Base-by-base conservation (phyloP, 1,140 invertebrate species). In the Drosophila persimilis region DNA sequence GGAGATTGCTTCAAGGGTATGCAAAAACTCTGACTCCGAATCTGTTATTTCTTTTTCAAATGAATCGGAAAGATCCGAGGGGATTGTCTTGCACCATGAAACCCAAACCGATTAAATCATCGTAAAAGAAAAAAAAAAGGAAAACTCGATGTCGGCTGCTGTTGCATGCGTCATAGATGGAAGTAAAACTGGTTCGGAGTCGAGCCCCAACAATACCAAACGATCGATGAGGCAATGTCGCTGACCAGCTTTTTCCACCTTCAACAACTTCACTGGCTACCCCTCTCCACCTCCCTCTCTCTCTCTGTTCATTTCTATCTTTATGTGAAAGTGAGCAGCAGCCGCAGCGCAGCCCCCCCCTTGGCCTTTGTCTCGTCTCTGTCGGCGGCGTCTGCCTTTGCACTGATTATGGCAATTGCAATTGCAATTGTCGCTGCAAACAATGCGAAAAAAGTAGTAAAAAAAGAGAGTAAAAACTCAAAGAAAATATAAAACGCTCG, bases 371-470 rank as follows among this genome's bases (percentile, higher is more conserved):
- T 80, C 67, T 77, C 47, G 54, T 15, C 31, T 39, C 44, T 56
- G 54, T 26, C 11, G 69, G 39, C 71, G 69, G 59, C 53, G 59
- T 56, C 73, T 75, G 73, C 53, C 71, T 81, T 77, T 86, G 81
- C 83, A 88, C 83, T 85, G 81, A 85, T 85, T 85, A 81, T 86
- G 83, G 81, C 81, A 85, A 85, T 80, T 85, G 79, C 62, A 75
- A 73, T 73, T 75, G 72, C 62, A 75, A 59, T 55, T 75, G 72
- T 65, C 62, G 60, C 80, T 62, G 77, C 83, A 81, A 85, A 88
- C 81, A 85, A 85, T 85, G 77, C 62, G 58, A 71, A 73, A 45
- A 31, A 29, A 11, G 4, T 1, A 69, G 73, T 57, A 39, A 63
- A 73, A 73, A 69, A 77, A 73, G 62, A 48, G 29, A 41, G 52